These are phyloP conservation scores for Lysandra bellargus DNA, from an alignment of 2,888 invertebrate species.

Conservation along the genomic window DNA sequence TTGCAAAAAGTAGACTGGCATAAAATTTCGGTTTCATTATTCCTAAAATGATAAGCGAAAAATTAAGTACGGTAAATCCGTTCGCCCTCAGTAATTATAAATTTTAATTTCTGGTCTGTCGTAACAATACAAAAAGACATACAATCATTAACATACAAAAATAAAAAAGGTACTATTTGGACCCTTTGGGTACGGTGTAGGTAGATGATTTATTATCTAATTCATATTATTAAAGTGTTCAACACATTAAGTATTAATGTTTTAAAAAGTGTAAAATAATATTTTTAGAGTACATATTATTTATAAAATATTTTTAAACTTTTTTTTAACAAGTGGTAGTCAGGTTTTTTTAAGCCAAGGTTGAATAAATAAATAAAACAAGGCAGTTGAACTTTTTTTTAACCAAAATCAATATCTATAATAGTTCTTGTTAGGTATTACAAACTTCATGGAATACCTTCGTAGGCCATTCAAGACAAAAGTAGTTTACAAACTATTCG, in stretches of 20 bases:
- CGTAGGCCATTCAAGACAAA: background rate
- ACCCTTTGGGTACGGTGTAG: background rate
- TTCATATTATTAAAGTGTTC: background rate
- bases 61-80: background rate
- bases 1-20: background rate
- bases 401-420: background rate
- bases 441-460: background rate
- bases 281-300: no score
- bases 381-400: background rate
- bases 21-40: background rate
- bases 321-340: no score
- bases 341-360: no score
- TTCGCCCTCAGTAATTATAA: background rate
- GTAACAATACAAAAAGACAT: constrained; percentile 5
- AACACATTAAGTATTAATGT: no score
- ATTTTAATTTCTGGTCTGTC: background rate
- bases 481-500: background rate
- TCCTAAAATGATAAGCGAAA: background rate
- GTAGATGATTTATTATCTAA: background rate
- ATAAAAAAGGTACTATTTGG: background rate
- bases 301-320: no score
- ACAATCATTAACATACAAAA: background rate
- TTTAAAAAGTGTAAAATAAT: no score
- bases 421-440: background rate
- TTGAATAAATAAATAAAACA: no score